Evolutionary conservation across 2,888 invertebrate genomes (phyloP).

Genomic region (Eurytoma californica): DNA sequence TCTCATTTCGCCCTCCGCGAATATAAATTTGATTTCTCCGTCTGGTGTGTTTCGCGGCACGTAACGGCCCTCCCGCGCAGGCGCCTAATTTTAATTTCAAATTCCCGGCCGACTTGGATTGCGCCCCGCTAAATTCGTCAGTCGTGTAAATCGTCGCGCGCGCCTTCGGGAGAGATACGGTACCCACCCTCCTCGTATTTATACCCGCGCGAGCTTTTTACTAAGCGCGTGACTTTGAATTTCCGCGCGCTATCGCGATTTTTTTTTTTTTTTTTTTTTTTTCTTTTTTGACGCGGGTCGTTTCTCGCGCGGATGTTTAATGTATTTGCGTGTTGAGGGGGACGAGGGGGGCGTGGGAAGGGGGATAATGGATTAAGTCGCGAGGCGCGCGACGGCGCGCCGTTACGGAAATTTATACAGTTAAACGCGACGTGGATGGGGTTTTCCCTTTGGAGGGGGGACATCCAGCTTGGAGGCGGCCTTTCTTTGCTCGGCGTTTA

Average conservation of each 20-base stretch:
- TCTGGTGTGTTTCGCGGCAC: constrained; percentile 11
- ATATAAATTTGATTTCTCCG: constrained; percentile 44
- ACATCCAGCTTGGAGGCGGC: background rate
- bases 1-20: constrained; percentile 40
- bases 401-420: background rate
- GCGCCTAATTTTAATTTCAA: constrained; percentile 47
- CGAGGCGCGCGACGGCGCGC: background rate
- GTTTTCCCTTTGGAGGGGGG: too few species aligned
- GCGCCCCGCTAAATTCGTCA: constrained; percentile 37
- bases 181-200: too few species aligned
- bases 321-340: background rate
- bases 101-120: constrained; percentile 40
- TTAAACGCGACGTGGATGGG: background rate
- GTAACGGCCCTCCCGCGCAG: constrained; percentile 20
- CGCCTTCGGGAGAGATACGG: constrained; percentile 19
- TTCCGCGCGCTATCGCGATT: background rate
- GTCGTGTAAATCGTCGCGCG: constrained; percentile 47
- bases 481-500: too few species aligned
- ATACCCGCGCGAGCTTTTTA: background rate
- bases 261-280: too few species aligned
- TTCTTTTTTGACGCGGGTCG: too few species aligned
- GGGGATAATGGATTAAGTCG: constrained; percentile 5
- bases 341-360: background rate
- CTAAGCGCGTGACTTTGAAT: background rate
- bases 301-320: background rate